Percentiles rank a stretch among this genome's conserved stretches.
Conservation (phyloP, 2,113 vertebrate genomes). For the Acrocephalus kingi region DNA sequence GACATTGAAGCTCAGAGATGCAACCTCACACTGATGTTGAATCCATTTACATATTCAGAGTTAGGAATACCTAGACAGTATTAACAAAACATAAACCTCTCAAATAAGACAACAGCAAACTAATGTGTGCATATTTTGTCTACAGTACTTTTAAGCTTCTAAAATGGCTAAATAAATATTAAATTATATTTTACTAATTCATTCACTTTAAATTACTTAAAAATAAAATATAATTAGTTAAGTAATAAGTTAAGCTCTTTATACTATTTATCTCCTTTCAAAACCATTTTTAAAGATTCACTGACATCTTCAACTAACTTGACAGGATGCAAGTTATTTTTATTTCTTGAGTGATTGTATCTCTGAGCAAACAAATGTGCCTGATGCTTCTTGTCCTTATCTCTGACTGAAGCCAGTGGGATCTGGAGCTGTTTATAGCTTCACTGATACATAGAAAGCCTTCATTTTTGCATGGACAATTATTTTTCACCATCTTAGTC, state of each 20-base stretch:
- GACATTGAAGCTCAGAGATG: neutral
- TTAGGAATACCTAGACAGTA: neutral
- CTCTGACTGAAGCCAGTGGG: neutral
- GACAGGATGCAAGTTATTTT: neutral
- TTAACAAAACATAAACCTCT: neutral
- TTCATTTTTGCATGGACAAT: neutral
- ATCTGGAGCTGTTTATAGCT: neutral
- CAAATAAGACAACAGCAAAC: neutral
- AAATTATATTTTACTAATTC: neutral
- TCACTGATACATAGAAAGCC: neutral
- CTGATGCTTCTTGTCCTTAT: neutral
- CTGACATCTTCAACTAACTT: neutral
- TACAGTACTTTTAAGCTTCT: neutral
- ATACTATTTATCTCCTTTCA: neutral
- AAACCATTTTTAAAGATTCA: neutral
- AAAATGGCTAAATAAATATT: neutral
- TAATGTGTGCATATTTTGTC: neutral
- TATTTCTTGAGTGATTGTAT: neutral
- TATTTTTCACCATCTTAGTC: neutral
- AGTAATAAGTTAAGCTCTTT: neutral
- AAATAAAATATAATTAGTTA: neutral
- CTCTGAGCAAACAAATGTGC: conserved; percentile 1
- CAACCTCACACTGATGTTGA: neutral
- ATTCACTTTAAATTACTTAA: neutral
- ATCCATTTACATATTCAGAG: neutral